A percentile compares a stretch with the other conserved stretches of the same genome.
phyloP scores from a whole-genome alignment of 2,113 vertebrate species.

The Gila orcuttii region DNA sequence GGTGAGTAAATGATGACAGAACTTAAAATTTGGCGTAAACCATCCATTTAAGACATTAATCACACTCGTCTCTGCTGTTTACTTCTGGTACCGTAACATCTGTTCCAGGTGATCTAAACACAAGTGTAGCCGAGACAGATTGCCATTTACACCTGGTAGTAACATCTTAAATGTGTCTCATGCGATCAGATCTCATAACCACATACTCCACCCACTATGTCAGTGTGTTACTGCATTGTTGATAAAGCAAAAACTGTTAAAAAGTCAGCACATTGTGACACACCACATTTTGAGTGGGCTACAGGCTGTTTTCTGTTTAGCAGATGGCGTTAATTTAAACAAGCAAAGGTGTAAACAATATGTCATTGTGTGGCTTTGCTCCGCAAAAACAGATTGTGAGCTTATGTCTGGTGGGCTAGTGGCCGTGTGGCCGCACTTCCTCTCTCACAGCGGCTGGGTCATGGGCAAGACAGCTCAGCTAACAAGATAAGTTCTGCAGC shows the following conservation, averaged over 20 bases:
- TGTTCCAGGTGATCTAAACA: constrained; percentile 10
- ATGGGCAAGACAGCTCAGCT: constrained; percentile 20
- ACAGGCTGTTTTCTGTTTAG: neutral
- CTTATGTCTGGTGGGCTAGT: neutral
- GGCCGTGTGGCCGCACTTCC: neutral
- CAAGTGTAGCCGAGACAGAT: neutral
- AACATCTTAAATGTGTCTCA: neutral
- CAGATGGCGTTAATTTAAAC: neutral
- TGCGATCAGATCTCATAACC: neutral
- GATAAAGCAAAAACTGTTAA: neutral
- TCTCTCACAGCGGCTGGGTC: neutral
- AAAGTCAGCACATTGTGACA: neutral
- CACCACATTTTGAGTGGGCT: no score
- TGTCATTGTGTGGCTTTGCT: neutral
- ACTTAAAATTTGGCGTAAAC: neutral
- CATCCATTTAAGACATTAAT: neutral
- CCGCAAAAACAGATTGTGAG: neutral
- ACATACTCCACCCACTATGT: neutral
- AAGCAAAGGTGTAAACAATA: neutral
- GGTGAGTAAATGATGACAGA: neutral
- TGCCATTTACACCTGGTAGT: constrained; percentile 22
- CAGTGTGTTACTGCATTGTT: neutral
- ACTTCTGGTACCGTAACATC: constrained; percentile 10
- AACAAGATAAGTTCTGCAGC: constrained; percentile 46
- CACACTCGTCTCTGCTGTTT: neutral